Percentiles rank a stretch among this genome's conserved stretches.
These are phyloP conservation scores for Notodonta dromedarius DNA, from an alignment of 2,888 invertebrate genomes.

Conservation along the genomic window DNA sequence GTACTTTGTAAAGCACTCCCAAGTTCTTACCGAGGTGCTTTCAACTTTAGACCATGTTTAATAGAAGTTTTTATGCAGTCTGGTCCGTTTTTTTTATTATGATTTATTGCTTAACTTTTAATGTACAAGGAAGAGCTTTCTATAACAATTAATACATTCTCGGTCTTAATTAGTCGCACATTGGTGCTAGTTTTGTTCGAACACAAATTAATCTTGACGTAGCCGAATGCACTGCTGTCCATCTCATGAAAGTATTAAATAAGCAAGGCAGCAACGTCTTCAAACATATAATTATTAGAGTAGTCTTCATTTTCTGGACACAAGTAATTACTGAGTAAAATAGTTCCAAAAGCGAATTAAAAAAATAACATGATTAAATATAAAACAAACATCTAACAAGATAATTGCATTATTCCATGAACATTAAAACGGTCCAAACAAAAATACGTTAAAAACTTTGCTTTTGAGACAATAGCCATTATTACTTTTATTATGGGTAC, in stretches of 20 bases:
- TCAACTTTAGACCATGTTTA: slow-evolving; percentile 11
- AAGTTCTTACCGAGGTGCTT: slow-evolving; percentile 13
- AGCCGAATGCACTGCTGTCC: too few relatives aligned
- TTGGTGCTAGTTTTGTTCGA: too few relatives aligned
- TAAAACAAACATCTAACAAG: not conserved
- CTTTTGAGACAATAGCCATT: slow-evolving; percentile 28
- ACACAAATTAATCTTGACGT: too few relatives aligned
- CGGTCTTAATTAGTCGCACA: too few relatives aligned
- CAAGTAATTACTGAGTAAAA: too few relatives aligned
- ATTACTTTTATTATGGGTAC: slow-evolving; percentile 23
- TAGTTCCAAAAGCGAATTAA: not conserved
- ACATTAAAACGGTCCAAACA: slow-evolving; percentile 14
- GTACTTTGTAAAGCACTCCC: slow-evolving; percentile 13
- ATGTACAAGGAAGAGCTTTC: too few relatives aligned
- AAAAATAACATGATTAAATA: slow-evolving; percentile 2
- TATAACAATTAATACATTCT: too few relatives aligned
- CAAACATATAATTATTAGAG: too few relatives aligned
- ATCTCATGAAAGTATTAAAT: too few relatives aligned
- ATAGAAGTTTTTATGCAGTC: slow-evolving; percentile 3
- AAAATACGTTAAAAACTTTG: slow-evolving; percentile 27
- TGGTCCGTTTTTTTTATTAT: not conserved
- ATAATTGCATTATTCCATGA: slow-evolving; percentile 16
- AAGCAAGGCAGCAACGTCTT: too few relatives aligned
- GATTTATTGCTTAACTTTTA: not conserved
- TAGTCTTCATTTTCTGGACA: too few relatives aligned